Evolutionary conservation across 2,888 invertebrate species (phyloP), one percentile per base, ranked within the genome.

Genomic region (Acanthosepion esculentum): DNA sequence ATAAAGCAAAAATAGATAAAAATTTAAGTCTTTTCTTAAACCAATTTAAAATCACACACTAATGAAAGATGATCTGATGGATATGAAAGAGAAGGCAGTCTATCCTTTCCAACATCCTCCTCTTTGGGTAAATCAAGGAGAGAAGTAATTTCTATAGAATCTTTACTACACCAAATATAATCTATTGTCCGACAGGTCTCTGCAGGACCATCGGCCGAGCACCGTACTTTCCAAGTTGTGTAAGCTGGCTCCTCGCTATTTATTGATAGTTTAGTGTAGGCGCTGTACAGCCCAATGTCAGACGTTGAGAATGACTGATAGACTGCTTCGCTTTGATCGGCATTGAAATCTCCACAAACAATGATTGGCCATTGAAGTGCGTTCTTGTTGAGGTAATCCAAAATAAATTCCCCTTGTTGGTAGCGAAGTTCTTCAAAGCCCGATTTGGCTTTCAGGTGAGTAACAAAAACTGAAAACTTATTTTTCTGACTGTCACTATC

Each of bases 1-100:
- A 59, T 59, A 59, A 59, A 59, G n/a, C n/a, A 78, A 15, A 78
- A 78, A n/a, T n/a, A 78, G 20, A 7, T 23, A 23, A 20, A 20
- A n/a, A n/a, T n/a, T n/a, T n/a, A 12, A n/a, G 6, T 6, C 23
- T 78, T n/a, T n/a, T 26, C 8, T 93, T 93, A 93, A 48, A 93
- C 94, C n/a, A 96, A 59, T 48, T 95, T 94, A 94, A 97, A 95
- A 94, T 97, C 97, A 95, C 96, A 96, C 7, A 97, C 98, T 95
- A 98, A 97, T 0, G 98, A 98, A 96, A 98, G 98, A 97, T 98
- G 98, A 97, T 98, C 98, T 2, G 98, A 98, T 0, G 98, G 98
- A 97, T 98, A 98, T 94, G 97, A 97, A 95, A 98, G 98, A 94
- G 98, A 98, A 5, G 98, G 98, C 50, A 98, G 98, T 94, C 98